phyloP scores from a whole-genome alignment of 2,113 vertebrate genomes.

The Puntigrus tetrazona region DNA sequence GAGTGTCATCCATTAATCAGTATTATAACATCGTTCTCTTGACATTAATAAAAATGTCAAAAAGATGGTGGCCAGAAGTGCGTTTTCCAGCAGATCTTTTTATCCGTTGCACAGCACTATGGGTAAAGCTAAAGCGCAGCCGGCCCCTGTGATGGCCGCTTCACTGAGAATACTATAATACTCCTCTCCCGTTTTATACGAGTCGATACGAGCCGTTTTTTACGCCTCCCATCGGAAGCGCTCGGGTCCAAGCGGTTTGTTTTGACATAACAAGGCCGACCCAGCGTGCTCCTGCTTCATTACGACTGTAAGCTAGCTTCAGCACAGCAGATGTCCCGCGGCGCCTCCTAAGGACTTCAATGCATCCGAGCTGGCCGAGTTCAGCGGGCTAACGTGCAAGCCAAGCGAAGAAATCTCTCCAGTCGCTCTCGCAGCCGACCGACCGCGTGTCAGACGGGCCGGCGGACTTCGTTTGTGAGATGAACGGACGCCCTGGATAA shows the following conservation, averaged over 20 bases:
- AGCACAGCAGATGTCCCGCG: conserved; percentile 8
- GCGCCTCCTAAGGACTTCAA: not conserved
- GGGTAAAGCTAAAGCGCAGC: not conserved
- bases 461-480: not conserved
- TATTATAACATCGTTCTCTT: not conserved
- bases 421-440: not conserved
- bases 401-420: not conserved
- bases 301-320: not conserved
- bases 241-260: conserved; percentile 19
- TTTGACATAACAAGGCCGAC: conserved; percentile 26
- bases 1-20: not conserved
- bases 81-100: not conserved
- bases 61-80: not conserved
- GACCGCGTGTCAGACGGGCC: not conserved
- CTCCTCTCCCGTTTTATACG: not conserved
- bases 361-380: not conserved
- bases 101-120: not conserved
- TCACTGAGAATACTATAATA: not conserved
- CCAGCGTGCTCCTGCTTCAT: not conserved
- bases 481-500: not conserved
- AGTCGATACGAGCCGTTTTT: not conserved
- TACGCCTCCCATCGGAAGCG: not conserved
- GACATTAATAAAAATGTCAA: not conserved
- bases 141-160: not conserved
- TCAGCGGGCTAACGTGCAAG: not conserved